Evolutionary conservation across 2,888 invertebrate species (phyloP).

Genomic region (Yponomeuta sedellus): DNA sequence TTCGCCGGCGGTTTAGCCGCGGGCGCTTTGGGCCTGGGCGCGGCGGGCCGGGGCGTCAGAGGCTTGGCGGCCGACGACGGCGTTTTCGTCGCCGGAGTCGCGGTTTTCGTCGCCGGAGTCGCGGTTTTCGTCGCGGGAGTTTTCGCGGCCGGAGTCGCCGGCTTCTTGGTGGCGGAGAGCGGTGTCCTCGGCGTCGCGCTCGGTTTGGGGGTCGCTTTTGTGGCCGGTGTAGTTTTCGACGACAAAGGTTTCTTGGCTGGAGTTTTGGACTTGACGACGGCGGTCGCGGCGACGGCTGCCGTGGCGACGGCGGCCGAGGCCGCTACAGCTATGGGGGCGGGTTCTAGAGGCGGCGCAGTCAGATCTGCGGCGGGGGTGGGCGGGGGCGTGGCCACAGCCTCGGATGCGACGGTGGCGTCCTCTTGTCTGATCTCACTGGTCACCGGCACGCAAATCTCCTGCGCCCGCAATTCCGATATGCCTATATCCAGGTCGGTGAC

Average conservation of each 20-base stretch:
- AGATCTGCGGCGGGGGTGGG: conserved; percentile 35
- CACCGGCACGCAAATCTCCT: conserved; percentile 68
- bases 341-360: conserved; percentile 26
- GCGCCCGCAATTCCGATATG: conserved; percentile 58
- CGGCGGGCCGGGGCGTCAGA: conserved; percentile 26
- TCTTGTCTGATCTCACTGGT: conserved; percentile 55
- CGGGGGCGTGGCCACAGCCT: conserved; percentile 33
- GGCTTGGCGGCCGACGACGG: conserved; percentile 37
- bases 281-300: conserved; percentile 37
- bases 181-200: conserved; percentile 23
- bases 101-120: conserved; percentile 20
- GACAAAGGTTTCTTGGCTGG: conserved; percentile 30
- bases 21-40: conserved; percentile 23
- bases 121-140: conserved; percentile 29
- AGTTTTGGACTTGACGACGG: conserved; percentile 29
- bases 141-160: conserved; percentile 21
- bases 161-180: conserved; percentile 29
- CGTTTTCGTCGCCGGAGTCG: conserved; percentile 27
- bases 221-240: conserved; percentile 28
- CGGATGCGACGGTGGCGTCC: conserved; percentile 39
- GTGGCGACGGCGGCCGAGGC: conserved; percentile 33
- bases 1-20: conserved; percentile 34
- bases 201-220: conserved; percentile 25
- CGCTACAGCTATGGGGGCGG: conserved; percentile 28
- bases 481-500: conserved; percentile 62